These are phyloP conservation scores for Formicarius rufipectus DNA, from an alignment of 2,113 vertebrate species.

Conservation along the genomic window DNA sequence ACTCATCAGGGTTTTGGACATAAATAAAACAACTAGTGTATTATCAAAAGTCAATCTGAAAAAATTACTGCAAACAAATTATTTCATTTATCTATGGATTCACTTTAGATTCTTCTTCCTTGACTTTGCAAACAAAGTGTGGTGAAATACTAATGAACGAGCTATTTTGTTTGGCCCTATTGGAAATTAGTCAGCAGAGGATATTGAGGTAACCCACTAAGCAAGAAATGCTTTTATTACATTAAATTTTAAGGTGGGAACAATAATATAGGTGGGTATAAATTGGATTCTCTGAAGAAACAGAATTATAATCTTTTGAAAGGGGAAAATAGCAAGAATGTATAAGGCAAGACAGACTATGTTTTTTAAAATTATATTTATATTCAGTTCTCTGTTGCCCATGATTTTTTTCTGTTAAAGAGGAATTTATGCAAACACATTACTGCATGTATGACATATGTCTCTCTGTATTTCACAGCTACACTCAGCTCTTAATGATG, in stretches of 20 bases:
- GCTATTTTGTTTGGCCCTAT: not conserved
- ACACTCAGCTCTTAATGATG: not conserved
- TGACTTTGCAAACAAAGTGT: not conserved
- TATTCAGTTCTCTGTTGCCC: not conserved
- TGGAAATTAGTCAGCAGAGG: not conserved
- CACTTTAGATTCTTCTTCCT: not conserved
- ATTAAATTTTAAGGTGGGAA: not conserved
- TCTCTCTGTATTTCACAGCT: not conserved
- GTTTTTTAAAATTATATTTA: not conserved
- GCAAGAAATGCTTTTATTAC: not conserved
- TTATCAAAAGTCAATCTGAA: not conserved
- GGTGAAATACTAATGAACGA: not conserved
- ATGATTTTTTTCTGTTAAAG: not conserved
- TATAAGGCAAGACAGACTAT: not conserved
- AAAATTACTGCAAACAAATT: not conserved
- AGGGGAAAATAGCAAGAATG: not conserved
- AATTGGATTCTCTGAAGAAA: not conserved
- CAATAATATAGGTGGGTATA: not conserved
- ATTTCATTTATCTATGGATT: not conserved
- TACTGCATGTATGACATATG: not conserved
- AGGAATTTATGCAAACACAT: not conserved
- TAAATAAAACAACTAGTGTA: not conserved
- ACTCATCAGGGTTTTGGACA: not conserved
- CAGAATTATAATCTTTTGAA: not conserved
- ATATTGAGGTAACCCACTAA: not conserved